phyloP scores from a whole-genome alignment of 1,140 invertebrate genomes.

The Drosophila pruinosa region DNA sequence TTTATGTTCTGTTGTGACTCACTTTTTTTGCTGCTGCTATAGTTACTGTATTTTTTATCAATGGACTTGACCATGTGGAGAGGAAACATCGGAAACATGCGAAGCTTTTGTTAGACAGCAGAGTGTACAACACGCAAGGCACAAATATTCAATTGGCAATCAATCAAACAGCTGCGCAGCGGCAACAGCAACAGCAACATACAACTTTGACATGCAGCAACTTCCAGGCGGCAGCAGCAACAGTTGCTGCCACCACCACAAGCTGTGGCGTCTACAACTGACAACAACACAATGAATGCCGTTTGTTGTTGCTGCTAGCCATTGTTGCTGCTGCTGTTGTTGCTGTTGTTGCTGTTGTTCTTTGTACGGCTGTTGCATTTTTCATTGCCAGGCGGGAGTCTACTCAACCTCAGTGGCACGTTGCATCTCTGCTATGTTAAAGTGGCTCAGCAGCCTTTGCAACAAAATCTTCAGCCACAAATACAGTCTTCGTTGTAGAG shows the following conservation, averaged over 20 bases:
- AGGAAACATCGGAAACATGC: conserved; percentile 43
- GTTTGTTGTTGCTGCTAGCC: conserved; percentile 16
- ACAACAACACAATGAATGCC: conserved; percentile 57
- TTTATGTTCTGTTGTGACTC: not conserved
- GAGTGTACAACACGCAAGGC: conserved; percentile 43
- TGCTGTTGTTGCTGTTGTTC: conserved; percentile 25
- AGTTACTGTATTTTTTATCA: conserved; percentile 26
- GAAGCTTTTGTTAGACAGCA: conserved; percentile 61
- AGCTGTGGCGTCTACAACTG: conserved; percentile 74
- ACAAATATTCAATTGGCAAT: conserved; percentile 71
- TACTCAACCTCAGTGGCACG: conserved; percentile 6
- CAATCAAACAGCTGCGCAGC: conserved; percentile 79
- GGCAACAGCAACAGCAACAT: conserved; percentile 53
- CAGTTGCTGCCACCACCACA: conserved; percentile 65
- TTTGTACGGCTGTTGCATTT: conserved; percentile 42
- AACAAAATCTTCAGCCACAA: not conserved
- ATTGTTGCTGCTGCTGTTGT: conserved; percentile 30
- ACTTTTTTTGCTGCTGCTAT: not conserved
- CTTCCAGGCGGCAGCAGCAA: conserved; percentile 69
- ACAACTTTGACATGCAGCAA: conserved; percentile 69
- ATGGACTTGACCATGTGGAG: conserved; percentile 35
- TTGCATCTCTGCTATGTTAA: not conserved
- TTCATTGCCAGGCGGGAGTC: conserved; percentile 65
- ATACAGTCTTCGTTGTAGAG: not conserved
- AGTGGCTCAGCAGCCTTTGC: not conserved